Evolutionary conservation across 2,113 vertebrate genomes (phyloP).

Genomic region (Buteo buteo): DNA sequence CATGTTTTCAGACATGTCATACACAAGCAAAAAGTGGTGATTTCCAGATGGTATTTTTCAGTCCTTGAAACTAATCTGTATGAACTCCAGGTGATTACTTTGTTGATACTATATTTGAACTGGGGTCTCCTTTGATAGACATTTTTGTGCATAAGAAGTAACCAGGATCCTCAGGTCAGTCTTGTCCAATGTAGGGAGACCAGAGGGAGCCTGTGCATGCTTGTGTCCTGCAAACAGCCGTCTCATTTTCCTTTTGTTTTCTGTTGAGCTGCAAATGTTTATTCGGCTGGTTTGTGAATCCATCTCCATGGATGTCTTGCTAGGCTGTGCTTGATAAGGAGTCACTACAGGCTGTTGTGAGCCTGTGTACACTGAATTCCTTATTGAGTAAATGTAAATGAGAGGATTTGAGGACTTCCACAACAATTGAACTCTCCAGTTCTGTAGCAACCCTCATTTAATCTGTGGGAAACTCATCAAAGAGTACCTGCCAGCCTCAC

Average conservation of each 20-base stretch:
- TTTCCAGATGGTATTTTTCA: not conserved
- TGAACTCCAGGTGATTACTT: not conserved
- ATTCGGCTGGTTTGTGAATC: not conserved
- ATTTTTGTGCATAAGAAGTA: not conserved
- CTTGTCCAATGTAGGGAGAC: not conserved
- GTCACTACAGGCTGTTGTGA: not conserved
- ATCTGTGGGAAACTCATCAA: constrained; percentile 25
- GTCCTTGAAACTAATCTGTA: not conserved
- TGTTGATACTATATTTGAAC: not conserved
- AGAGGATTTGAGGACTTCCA: constrained; percentile 35
- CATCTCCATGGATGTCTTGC: constrained; percentile 3
- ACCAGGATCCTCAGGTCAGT: not conserved
- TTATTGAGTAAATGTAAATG: constrained; percentile 27
- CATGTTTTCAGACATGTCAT: not conserved
- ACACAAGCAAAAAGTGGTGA: not conserved
- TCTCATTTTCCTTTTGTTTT: not conserved
- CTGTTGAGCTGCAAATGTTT: constrained; percentile 4
- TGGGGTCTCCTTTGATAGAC: not conserved
- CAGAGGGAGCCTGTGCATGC: not conserved
- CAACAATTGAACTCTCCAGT: constrained; percentile 13
- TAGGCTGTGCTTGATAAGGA: not conserved
- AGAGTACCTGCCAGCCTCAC: not conserved
- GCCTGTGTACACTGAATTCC: constrained; percentile 28
- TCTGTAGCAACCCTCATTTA: not conserved
- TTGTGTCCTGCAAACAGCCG: not conserved